These are phyloP conservation scores for Notoglanidium macrostoma DNA, from an alignment of 2,797 vertebrate species.

Conservation along the genomic window DNA sequence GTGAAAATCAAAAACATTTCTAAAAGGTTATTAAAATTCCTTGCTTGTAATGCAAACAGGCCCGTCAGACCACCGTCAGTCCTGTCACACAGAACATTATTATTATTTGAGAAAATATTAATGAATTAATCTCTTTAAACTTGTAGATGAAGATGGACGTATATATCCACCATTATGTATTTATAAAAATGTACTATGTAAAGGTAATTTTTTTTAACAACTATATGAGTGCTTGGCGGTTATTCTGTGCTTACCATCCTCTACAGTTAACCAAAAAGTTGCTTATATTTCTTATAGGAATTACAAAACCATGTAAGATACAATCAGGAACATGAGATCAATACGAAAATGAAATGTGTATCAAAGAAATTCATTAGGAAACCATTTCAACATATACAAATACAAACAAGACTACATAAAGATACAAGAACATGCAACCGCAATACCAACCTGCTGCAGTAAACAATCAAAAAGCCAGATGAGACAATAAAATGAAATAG, in stretches of 20 bases:
- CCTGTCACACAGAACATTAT: neutral
- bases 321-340: constrained; percentile 28
- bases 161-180: neutral
- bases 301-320: constrained; percentile 33
- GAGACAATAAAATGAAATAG: too few species aligned
- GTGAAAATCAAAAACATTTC: neutral
- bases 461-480: too few species aligned
- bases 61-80: neutral
- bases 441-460: too few species aligned
- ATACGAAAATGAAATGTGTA: constrained; percentile 11
- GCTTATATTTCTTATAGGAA: neutral
- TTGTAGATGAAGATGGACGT: neutral
- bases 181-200: too few species aligned
- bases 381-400: constrained; percentile 33
- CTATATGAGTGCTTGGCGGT: neutral
- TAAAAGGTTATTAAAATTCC: too few species aligned
- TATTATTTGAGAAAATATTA: neutral
- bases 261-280: constrained; percentile 13
- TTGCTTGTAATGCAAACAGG: too few species aligned
- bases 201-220: too few species aligned
- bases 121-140: neutral
- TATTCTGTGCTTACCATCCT: neutral
- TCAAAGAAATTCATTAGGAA: constrained; percentile 8
- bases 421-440: too few species aligned
- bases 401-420: neutral